Base-by-base conservation (phyloP, 2,797 vertebrate genomes). In the Apogon talboti region DNA sequence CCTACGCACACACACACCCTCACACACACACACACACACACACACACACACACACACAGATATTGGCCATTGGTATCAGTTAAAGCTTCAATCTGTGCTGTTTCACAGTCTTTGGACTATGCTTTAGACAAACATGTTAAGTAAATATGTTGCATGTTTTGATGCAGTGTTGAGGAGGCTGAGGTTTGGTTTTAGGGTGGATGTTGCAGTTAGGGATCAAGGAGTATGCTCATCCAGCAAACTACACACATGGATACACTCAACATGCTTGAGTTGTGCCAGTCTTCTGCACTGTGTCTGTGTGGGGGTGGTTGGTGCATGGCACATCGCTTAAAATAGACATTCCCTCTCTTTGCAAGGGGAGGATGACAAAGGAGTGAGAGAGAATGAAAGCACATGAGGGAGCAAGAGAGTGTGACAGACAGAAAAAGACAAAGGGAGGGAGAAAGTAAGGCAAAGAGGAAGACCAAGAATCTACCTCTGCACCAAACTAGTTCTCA, bases 321-420 rank as follows among this genome's bases (percentile, higher is more conserved):
- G 86, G 88, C 83, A 85, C 83, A 72, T 81, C 41, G 82, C 92
- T 89, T 91, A 91, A 94, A 93, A 94, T 93, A 94, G 91, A 93
- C 85, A 82, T 91, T 91, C 64, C 70, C 82, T 89, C 76, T 81
- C 79, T 84, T 83, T 87, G 64, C 79, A 89, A 87, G 88, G 86
- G 74, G 72, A 84, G 83, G 74, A 84, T 92, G 90, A 92, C 84
- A 91, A 91, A 88, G 78, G 79, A 90, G 77, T 68, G 79, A 87
- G 79, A 83, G 64, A 69, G 81, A 79, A 86, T 74, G 80, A 82
- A 86, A 83, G 81, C 73, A 11, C 79, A 80, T 60, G 47, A 86
- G 81, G 75, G 83, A 88, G 71, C 35, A 19, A 61, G 66, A 82
- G 68, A 83, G 73, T 78, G 71, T 67, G 78, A 81, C 74, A 76